Evolutionary conservation across 2,888 invertebrate genomes (phyloP), one percentile per base, ranked within the genome.

Genomic region (Agrotis puta): DNA sequence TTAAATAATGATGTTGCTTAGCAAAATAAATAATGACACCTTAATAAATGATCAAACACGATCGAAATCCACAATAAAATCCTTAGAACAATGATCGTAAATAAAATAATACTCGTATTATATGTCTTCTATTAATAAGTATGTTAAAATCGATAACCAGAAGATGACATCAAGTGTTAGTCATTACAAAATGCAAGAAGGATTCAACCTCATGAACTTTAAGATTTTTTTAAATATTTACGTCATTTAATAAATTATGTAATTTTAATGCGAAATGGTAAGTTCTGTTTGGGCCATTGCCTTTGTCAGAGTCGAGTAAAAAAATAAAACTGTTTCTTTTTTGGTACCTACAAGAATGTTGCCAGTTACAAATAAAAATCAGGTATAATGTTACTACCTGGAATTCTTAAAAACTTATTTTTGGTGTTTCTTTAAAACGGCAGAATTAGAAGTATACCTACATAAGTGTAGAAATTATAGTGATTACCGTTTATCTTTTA

Each of bases 91-190:
- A 77, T 51, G n/a, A 27, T 20, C 6, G 22, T 58, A 64, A 62
- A 62, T 50, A 64, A 64, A 39, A 74, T 20, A 43, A 27, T 39
- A 27, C n/a, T n/a, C n/a, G n/a, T n/a, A 43, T 16, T 58, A 62
- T 51, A 47, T 58, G 47, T 54, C 18, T 62, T 39, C 48, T 50
- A 53, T 57, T 50, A 69, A 61, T 56, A 81, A 18, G 20, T 1
- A 57, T 45, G 45, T 58, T 77, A 45, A 14, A 69, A 64, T 50
- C 51, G 18, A 43, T 16, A 20, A 27, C 16, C 16, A 48, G 43
- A 56, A 54, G 61, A 82, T 83, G 76, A 76, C 73, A 83, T 76
- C 76, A 85, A 43, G 50, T 20, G 27, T 74, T 75, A 73, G 79
- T 71, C 73, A 82, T 74, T 63, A 64, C 51, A 61, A 74, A 73